Base-by-base conservation (phyloP, 2,888 invertebrate species). In the Tetragonisca angustula region DNA sequence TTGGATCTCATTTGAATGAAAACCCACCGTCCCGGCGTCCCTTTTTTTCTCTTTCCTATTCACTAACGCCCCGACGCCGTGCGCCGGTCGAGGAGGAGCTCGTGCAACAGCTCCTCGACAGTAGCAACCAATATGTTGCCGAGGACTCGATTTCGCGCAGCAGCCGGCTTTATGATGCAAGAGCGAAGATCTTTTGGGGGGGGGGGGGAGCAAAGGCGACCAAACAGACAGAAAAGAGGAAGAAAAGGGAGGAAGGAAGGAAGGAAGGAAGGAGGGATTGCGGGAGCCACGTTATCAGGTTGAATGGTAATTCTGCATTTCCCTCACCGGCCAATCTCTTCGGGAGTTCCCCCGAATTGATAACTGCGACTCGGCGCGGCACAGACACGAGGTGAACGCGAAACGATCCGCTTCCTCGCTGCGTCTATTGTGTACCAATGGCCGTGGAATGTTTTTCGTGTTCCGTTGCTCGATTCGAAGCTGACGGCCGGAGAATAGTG, bases 1-100 rank as follows among this genome's bases (percentile, higher is more conserved):
- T 76, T 74, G 90, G 88, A 93, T 93, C 92, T 93, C 92, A 93
- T 93, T 93, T 93, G 91, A 92, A 93, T 92, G 92, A 92, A 43
- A 91, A 91, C 89, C 89, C 89, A 88, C 87, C 84, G 86, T 81
- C 79, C 88, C 82, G 85, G 69, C 79, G 77, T 88, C 87, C 88
- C 79, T 83, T 80, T 83, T 83, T 77, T 76, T 83, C 78, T 83
- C 68, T 77, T 76, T 83, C 78, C 78, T 78, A 84, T 86, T 89
- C 82, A 85, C 86, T 85, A 84, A 86, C 79, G 70, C 81, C 62
- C 75, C 87, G 83, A 83, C 76, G 86, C 70, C 72, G 68, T 72
- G 78, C 43, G 43, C 43, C 43, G 43, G 43, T 43, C 43, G 43
- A 43, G 43, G 43, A 43, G 0, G 43, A 43, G 43, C 11, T 32